These are phyloP conservation scores for Pyrrhia umbra DNA, from an alignment of 2,888 invertebrate genomes.

Conservation along the genomic window DNA sequence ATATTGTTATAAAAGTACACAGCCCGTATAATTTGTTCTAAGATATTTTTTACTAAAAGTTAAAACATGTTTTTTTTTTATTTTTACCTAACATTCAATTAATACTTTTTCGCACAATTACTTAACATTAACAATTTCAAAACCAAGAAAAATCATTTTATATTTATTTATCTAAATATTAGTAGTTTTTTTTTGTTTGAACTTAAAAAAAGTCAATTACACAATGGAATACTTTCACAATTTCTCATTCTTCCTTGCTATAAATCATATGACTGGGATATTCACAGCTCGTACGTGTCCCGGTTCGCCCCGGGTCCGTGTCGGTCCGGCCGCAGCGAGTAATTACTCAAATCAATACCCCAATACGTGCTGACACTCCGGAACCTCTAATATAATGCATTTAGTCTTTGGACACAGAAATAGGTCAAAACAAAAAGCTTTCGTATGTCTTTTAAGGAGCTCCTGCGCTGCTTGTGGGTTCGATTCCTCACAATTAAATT, in stretches of 20 bases:
- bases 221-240: neutral
- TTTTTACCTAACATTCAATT: too few relatives aligned
- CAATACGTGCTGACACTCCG: conserved; percentile 49
- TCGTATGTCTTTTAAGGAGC: neutral
- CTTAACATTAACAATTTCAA: too few relatives aligned
- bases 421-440: conserved; percentile 20
- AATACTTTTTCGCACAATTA: too few relatives aligned
- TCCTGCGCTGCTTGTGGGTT: neutral
- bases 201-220: neutral
- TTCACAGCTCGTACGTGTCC: conserved; percentile 22
- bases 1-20: too few relatives aligned
- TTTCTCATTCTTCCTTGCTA: conserved; percentile 19
- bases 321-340: conserved; percentile 24
- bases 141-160: too few relatives aligned
- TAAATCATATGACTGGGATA: conserved; percentile 39
- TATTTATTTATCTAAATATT: too few relatives aligned
- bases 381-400: conserved; percentile 22
- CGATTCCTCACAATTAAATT: too few relatives aligned
- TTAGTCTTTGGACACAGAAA: conserved; percentile 27
- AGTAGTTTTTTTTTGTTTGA: neutral
- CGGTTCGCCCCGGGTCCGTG: conserved; percentile 8
- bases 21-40: too few relatives aligned
- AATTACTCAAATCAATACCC: conserved; percentile 53
- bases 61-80: too few relatives aligned
- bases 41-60: too few relatives aligned